phyloP scores from a whole-genome alignment of 1,140 invertebrate species.

The Aleiodes sp. region DNA sequence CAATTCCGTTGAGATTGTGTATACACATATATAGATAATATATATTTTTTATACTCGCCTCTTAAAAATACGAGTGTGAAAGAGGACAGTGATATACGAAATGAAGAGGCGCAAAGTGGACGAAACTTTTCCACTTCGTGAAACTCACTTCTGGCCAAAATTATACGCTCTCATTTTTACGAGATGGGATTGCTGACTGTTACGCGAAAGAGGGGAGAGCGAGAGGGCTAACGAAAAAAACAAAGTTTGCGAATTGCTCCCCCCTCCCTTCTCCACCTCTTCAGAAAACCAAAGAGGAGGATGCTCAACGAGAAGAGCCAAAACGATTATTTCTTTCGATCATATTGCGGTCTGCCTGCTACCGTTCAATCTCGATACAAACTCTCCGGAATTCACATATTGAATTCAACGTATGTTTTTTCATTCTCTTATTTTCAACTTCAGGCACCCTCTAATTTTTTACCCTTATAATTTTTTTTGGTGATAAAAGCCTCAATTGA shows the following conservation, averaged over 20 bases:
- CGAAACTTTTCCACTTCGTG: constrained; percentile 5
- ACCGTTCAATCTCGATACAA: constrained; percentile 14
- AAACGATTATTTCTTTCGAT: constrained; percentile 25
- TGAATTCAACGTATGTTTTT: neutral
- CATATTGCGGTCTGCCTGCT: constrained; percentile 6
- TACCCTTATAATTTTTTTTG: neutral
- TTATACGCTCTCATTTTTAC: constrained; percentile 41
- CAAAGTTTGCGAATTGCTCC: constrained; percentile 27
- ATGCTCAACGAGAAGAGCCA: neutral
- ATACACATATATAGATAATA: neutral
- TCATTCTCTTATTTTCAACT: neutral
- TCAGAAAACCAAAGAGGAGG: constrained; percentile 21
- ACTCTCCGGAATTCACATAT: neutral
- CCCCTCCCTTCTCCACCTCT: constrained; percentile 6
- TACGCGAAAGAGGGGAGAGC: constrained; percentile 25
- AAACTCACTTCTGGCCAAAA: constrained; percentile 29
- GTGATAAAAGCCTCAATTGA: constrained; percentile 11
- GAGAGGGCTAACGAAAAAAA: constrained; percentile 33
- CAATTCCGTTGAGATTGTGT: neutral
- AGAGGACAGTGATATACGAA: neutral
- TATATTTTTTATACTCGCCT: neutral
- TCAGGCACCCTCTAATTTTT: neutral
- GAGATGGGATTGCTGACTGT: constrained; percentile 39
- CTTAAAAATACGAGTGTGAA: neutral
- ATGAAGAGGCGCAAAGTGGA: neutral